A percentile compares a stretch with the other conserved stretches of the same genome.
These are phyloP conservation scores for Gari tellinella DNA, from an alignment of 2,888 invertebrate species.

Conservation along the genomic window DNA sequence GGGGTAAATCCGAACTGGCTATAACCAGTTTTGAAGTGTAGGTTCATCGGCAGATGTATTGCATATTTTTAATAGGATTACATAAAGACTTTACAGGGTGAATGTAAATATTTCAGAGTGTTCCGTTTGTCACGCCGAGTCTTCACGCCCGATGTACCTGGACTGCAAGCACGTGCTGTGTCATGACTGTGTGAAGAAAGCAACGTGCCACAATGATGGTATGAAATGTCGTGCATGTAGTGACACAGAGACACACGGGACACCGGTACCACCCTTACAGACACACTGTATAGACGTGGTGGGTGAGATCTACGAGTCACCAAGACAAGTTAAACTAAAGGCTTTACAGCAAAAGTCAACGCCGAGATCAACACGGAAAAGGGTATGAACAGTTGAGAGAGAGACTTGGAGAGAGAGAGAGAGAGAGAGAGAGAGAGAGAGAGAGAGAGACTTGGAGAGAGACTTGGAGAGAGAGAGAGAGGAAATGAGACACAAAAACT, in stretches of 20 bases:
- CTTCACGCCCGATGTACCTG: conserved; percentile 20
- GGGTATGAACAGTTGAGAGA: too few species aligned
- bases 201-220: neutral
- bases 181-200: conserved; percentile 17
- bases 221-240: conserved; percentile 23
- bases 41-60: too few species aligned
- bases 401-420: too few species aligned
- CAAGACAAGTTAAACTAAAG: neutral
- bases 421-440: too few species aligned
- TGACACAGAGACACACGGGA: conserved; percentile 4
- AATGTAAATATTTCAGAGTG: conserved; percentile 26
- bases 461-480: too few species aligned
- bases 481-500: too few species aligned
- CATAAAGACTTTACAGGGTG: too few species aligned
- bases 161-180: conserved; percentile 47
- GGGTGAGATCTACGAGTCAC: conserved; percentile 1
- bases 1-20: neutral
- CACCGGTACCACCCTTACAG: conserved; percentile 31
- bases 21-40: too few species aligned
- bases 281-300: conserved; percentile 30
- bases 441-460: too few species aligned
- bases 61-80: too few species aligned
- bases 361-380: neutral
- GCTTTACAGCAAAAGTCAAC: neutral
- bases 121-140: conserved; percentile 37